These are phyloP conservation scores for Resseliella maxima DNA, from an alignment of 2,888 invertebrate species.

Conservation along the genomic window DNA sequence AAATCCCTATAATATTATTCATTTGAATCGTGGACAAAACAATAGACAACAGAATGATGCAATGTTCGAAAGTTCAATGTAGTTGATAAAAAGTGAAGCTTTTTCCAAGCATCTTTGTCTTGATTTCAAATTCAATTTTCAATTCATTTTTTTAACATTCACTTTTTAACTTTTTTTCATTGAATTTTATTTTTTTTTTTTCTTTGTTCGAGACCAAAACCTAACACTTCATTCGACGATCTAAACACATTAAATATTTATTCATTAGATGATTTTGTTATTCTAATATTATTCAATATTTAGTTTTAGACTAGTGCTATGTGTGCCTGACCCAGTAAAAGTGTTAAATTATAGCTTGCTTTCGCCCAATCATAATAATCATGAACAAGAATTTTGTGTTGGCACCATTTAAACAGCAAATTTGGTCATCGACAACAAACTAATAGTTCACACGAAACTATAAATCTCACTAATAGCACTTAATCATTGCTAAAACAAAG, in stretches of 20 bases:
- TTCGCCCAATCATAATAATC: background rate
- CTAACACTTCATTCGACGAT: background rate
- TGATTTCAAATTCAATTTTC: constrained; percentile 2
- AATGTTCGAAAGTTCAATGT: constrained; percentile 3
- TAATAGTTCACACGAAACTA: background rate
- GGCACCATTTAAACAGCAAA: background rate
- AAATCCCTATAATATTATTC: constrained; percentile 1
- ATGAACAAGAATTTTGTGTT: background rate
- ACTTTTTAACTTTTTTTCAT: background rate
- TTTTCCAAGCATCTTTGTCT: background rate
- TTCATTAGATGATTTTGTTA: background rate
- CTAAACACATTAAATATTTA: background rate
- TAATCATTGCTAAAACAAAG: background rate
- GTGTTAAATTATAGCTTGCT: background rate
- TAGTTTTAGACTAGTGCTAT: constrained; percentile 23
- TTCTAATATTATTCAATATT: background rate
- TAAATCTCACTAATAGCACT: background rate
- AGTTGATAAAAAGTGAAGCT: constrained; percentile 47
- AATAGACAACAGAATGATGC: background rate
- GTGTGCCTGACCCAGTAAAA: background rate
- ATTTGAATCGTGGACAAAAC: background rate
- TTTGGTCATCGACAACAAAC: background rate
- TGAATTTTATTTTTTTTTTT: background rate
- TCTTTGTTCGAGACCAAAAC: background rate
- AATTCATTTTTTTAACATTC: background rate